phyloP scores from a whole-genome alignment of 2,888 invertebrate species.

The Drosophila siamana region DNA sequence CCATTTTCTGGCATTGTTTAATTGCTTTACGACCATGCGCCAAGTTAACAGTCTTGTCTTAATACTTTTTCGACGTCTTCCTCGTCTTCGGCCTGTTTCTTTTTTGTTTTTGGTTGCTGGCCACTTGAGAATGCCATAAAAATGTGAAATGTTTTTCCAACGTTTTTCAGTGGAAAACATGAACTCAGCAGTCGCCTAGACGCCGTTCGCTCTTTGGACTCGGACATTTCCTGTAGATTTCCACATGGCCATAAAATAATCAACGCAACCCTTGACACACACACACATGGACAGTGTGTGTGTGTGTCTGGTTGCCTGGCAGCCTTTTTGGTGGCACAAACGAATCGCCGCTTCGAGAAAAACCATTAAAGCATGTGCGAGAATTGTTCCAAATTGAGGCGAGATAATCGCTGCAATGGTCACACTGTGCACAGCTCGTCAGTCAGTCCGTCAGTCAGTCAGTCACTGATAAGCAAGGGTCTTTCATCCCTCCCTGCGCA shows the following conservation, averaged over 20 bases:
- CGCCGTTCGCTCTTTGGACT: conserved; percentile 30
- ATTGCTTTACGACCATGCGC: conserved; percentile 77
- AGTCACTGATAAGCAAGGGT: conserved; percentile 39
- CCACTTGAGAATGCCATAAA: conserved; percentile 66
- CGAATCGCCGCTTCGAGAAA: conserved; percentile 5
- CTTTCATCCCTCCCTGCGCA: too few species aligned
- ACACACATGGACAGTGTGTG: conserved; percentile 13
- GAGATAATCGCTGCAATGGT: conserved; percentile 18
- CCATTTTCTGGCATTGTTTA: conserved; percentile 48
- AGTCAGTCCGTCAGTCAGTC: too few species aligned
- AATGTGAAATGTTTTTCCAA: conserved; percentile 54
- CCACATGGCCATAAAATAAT: conserved; percentile 80
- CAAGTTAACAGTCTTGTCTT: conserved; percentile 64
- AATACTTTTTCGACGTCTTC: conserved; percentile 11
- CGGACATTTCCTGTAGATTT: conserved; percentile 74
- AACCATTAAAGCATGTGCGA: conserved; percentile 21
- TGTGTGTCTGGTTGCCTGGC: conserved; percentile 29
- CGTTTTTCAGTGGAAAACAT: conserved; percentile 51
- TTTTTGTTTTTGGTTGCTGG: conserved; percentile 26
- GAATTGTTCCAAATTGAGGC: conserved; percentile 17
- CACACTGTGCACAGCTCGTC: conserved; percentile 19
- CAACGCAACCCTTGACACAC: conserved; percentile 77
- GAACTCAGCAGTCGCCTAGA: conserved; percentile 34
- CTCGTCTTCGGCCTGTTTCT: background rate
- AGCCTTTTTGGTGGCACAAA: conserved; percentile 41